Evolutionary conservation across 2,797 vertebrate genomes (phyloP).

Genomic region (Phoeniculus purpureus): DNA sequence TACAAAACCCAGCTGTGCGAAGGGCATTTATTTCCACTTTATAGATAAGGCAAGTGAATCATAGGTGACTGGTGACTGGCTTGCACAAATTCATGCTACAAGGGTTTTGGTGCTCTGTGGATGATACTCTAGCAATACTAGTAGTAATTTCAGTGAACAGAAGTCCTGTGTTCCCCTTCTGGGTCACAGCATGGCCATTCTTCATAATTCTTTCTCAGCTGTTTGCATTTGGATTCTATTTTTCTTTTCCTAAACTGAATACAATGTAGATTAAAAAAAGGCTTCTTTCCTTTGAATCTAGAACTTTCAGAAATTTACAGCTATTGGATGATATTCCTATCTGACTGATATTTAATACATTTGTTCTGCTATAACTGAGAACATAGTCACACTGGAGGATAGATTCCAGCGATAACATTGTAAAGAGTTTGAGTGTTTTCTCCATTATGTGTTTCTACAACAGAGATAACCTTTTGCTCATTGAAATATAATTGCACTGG

Average conservation of each 20-base stretch:
- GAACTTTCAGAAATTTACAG: constrained; percentile 16
- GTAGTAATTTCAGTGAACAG: constrained; percentile 2
- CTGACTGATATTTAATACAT: constrained; percentile 61
- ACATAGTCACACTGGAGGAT: constrained; percentile 30
- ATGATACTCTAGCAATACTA: not conserved
- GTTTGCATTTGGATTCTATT: not conserved
- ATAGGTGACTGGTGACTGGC: not conserved
- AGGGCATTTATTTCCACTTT: constrained; percentile 46
- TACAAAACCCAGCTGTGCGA: constrained; percentile 44
- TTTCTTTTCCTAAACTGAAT: not conserved
- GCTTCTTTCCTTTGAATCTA: not conserved
- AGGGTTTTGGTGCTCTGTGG: not conserved
- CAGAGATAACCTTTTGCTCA: constrained; percentile 75
- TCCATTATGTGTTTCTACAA: constrained; percentile 63
- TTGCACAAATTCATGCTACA: not conserved
- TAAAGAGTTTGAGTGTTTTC: constrained; percentile 60
- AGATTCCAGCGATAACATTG: constrained; percentile 22
- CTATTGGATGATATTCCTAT: constrained; percentile 25
- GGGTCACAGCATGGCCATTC: not conserved
- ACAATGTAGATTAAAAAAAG: not conserved
- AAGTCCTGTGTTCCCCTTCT: not conserved
- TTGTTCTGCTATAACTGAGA: constrained; percentile 65
- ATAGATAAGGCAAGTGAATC: constrained; percentile 24
- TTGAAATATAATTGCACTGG: constrained; percentile 72
- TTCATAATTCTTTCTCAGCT: not conserved